Base-by-base conservation (phyloP, 1,140 invertebrate species). In the Trichomalopsis sarcophagae region DNA sequence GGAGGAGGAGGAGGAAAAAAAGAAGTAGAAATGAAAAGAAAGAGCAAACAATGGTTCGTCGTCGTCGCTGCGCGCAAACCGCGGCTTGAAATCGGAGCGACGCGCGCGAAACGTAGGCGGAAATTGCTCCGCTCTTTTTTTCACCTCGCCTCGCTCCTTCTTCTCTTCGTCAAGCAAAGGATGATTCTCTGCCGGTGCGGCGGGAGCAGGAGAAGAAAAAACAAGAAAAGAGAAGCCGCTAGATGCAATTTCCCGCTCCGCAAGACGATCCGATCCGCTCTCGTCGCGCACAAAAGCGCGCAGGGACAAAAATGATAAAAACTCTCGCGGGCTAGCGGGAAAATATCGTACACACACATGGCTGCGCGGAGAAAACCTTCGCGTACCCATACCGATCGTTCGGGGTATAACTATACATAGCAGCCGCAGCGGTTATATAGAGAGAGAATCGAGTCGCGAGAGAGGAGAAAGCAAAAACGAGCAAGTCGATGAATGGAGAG, bases 381-480 rank as follows among this genome's bases (percentile, higher is more conserved):
- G 14, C 33, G 6, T 17, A 40, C 9, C n/a, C 27, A 71, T 71
- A 30, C 23, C 68, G 30, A 33, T 71, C 27, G 27, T 4, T 13
- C 30, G 10, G 10, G 2, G 6, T 7, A 27, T 30, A n/a, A 2
- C 2, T 71, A 17, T 33, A 27, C 68, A 11, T 23, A 2, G 23
- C 23, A 3, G 68, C 33, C 4, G n/a, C n/a, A n/a, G 75, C 44
- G 10, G 75, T n/a, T 47, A 23, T 27, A 27, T n/a, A 77, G 11
- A 5, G 27, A 36, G 17, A 36, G 17, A 9, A n/a, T 13, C 17
- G 14, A 81, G 40, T 7, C 11, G 66, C 3, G n/a, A 14, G 21
- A n/a, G 23, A 69, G 40, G 82, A 83, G 82, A 83, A 83, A 83
- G 82, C 82, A 83, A 83, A 83, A 83, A 83, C 74, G 82, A 77